These are phyloP conservation scores for Cygnus atratus DNA, from an alignment of 2,113 vertebrate species.

Conservation along the genomic window DNA sequence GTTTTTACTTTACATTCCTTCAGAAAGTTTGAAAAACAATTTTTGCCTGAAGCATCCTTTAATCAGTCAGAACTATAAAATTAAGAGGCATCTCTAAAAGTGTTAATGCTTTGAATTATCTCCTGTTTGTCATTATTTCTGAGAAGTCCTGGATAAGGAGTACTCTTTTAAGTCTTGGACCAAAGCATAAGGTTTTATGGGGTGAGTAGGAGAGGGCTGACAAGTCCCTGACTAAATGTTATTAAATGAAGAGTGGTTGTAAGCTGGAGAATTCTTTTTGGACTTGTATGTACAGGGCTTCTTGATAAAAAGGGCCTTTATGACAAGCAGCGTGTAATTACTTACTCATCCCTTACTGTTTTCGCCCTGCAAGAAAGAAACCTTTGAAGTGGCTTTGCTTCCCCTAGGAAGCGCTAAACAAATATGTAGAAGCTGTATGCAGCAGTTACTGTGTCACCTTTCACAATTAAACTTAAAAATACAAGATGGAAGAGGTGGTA, in stretches of 20 bases:
- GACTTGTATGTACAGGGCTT: background rate
- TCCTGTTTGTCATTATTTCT: background rate
- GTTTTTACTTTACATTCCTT: background rate
- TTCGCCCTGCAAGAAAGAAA: background rate
- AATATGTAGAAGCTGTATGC: background rate
- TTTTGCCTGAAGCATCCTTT: background rate
- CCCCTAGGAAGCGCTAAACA: background rate
- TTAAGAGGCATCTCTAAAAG: background rate
- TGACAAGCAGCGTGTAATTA: background rate
- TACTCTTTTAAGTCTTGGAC: background rate
- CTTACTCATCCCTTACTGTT: background rate
- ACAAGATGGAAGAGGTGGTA: background rate
- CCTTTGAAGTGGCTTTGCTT: background rate
- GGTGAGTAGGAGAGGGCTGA: background rate
- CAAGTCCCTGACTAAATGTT: background rate
- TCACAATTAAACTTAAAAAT: background rate
- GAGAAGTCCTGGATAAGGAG: background rate
- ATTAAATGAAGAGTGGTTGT: background rate
- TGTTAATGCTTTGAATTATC: background rate
- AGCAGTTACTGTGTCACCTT: background rate
- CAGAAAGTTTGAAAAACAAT: background rate
- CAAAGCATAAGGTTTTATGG: background rate
- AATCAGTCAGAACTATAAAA: background rate
- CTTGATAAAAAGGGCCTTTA: background rate
- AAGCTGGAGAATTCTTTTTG: background rate